Conservation (phyloP, 1,140 invertebrate species). For the Drosophila ironensis region DNA sequence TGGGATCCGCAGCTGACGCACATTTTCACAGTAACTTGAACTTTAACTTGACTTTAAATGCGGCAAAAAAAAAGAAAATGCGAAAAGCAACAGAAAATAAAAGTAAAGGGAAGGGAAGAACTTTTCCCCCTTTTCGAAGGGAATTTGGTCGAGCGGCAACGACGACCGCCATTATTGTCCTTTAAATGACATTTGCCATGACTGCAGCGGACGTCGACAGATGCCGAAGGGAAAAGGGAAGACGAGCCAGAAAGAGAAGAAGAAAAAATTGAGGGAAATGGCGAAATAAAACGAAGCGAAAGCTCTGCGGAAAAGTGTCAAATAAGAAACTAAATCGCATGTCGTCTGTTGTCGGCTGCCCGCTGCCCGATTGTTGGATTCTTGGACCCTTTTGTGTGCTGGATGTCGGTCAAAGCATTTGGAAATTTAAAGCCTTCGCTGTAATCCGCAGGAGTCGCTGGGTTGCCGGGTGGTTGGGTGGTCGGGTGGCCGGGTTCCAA, state of each 20-base stretch:
- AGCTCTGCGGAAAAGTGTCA: conserved; percentile 70
- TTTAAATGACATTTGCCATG: conserved; percentile 75
- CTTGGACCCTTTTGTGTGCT: conserved; percentile 22
- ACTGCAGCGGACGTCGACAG: conserved; percentile 58
- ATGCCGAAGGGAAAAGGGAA: conserved; percentile 26
- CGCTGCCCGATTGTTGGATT: conserved; percentile 1
- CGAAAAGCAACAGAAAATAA: not conserved
- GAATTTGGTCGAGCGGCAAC: conserved; percentile 8
- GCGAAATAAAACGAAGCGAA: conserved; percentile 32
- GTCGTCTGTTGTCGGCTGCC: conserved; percentile 38
- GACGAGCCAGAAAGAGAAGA: not conserved
- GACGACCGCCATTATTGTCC: conserved; percentile 66
- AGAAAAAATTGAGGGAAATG: conserved; percentile 27
- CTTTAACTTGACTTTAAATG: conserved; percentile 78
- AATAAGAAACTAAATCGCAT: conserved; percentile 81
- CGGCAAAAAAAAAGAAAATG: not conserved
- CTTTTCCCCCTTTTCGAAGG: conserved; percentile 5
- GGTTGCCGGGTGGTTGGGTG: not conserved
- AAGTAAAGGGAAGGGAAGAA: conserved; percentile 14
- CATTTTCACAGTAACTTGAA: conserved; percentile 70
- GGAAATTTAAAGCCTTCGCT: conserved; percentile 47
- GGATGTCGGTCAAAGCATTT: conserved; percentile 33
- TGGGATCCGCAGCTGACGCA: conserved; percentile 47
- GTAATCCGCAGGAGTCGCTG: no score
- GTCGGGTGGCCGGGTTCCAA: not conserved